These are phyloP conservation scores for Uropsilus gracilis DNA, from an alignment of 2,113 vertebrate genomes.

Conservation along the genomic window DNA sequence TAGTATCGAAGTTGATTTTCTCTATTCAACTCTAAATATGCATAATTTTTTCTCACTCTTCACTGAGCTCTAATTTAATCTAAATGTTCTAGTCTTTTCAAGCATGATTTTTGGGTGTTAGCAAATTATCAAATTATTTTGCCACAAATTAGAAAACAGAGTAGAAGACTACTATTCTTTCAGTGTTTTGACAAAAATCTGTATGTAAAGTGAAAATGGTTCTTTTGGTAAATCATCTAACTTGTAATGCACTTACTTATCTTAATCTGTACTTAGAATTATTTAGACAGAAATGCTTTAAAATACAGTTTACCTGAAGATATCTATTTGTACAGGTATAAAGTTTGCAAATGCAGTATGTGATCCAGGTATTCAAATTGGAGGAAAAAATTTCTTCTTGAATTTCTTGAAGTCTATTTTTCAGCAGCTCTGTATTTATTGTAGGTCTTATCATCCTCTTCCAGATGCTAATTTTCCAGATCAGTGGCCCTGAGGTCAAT, in stretches of 20 bases:
- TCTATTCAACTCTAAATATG: background rate
- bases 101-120: background rate
- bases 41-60: background rate
- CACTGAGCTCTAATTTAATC: background rate
- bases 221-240: background rate
- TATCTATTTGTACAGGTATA: background rate
- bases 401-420: constrained; percentile 45
- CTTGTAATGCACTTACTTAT: background rate
- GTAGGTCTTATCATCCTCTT: background rate
- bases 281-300: background rate
- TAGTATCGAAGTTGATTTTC: background rate
- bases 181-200: background rate
- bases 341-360: background rate
- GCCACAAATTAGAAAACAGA: background rate
- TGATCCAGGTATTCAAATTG: background rate
- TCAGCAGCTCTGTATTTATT: background rate
- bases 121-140: background rate
- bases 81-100: background rate
- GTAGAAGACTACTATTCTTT: background rate
- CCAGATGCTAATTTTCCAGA: constrained; percentile 59
- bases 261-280: background rate
- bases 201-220: background rate
- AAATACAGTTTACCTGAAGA: background rate
- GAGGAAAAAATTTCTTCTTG: background rate
- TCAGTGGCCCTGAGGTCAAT: constrained; percentile 26